These are phyloP conservation scores for Oreochromis tanganicae DNA, from an alignment of 2,113 vertebrate genomes.

Conservation along the genomic window DNA sequence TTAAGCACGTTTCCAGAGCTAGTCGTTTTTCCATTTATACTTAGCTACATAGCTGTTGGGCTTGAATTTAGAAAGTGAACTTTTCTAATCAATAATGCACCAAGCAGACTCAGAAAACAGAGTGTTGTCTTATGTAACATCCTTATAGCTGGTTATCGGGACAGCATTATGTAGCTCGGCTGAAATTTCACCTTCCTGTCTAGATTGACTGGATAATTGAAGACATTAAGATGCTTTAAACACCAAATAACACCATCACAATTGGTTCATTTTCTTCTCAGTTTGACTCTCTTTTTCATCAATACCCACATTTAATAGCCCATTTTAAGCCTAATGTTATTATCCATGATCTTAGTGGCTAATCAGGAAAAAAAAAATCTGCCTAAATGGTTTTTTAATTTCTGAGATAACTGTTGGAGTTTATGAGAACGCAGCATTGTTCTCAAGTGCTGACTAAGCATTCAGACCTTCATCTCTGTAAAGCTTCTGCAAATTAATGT, in stretches of 20 bases:
- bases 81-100: constrained; percentile 25
- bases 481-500: constrained; percentile 2
- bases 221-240: neutral
- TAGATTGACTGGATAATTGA: neutral
- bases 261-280: neutral
- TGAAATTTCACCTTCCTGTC: neutral
- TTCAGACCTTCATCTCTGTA: neutral
- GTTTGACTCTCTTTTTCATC: neutral
- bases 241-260: neutral
- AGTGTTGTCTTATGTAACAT: neutral
- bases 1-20: neutral
- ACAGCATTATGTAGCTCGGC: neutral
- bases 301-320: neutral
- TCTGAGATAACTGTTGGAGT: neutral
- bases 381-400: neutral
- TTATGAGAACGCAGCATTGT: neutral
- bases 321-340: neutral
- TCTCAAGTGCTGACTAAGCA: neutral
- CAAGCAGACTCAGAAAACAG: neutral
- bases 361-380: neutral
- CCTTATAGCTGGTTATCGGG: neutral
- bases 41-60: neutral
- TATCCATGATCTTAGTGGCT: neutral
- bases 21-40: neutral
- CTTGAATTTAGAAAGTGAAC: neutral